A percentile compares a stretch with the other conserved stretches of the same genome.
Evolutionary conservation across 2,888 invertebrate genomes (phyloP).

Genomic region (Schizaphis graminum): DNA sequence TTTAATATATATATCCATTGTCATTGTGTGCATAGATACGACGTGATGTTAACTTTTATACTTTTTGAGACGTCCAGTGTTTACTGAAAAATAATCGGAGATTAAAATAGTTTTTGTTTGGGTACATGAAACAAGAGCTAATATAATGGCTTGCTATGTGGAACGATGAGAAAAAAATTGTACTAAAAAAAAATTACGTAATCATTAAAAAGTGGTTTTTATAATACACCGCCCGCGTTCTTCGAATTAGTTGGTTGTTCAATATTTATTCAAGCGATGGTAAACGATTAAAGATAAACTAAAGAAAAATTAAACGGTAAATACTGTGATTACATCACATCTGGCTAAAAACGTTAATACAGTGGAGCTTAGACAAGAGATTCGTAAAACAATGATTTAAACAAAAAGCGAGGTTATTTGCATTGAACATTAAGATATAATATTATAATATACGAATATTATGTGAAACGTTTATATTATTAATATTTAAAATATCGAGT

Average conservation of each 20-base stretch:
- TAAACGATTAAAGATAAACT: not conserved
- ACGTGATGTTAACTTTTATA: not conserved
- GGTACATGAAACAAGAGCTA: not conserved
- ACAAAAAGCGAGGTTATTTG: not conserved
- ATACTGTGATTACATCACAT: not conserved
- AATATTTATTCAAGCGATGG: not conserved
- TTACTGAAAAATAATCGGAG: slow-evolving; percentile 6
- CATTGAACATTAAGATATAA: too few species aligned
- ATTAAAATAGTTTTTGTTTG: not conserved
- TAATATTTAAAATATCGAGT: not conserved
- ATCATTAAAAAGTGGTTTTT: not conserved
- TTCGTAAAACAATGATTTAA: not conserved
- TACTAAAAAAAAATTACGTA: not conserved
- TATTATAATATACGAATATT: not conserved
- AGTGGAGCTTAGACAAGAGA: not conserved
- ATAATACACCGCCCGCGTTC: not conserved
- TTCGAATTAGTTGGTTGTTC: not conserved
- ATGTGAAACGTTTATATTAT: not conserved
- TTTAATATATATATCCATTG: not conserved
- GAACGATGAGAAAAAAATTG: not conserved
- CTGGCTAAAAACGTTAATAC: not conserved
- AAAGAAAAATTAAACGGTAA: not conserved
- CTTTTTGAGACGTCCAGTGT: not conserved
- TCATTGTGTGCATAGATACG: not conserved
- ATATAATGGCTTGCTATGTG: not conserved